phyloP scores from a whole-genome alignment of 1,140 invertebrate genomes.

The Ostrea edulis region DNA sequence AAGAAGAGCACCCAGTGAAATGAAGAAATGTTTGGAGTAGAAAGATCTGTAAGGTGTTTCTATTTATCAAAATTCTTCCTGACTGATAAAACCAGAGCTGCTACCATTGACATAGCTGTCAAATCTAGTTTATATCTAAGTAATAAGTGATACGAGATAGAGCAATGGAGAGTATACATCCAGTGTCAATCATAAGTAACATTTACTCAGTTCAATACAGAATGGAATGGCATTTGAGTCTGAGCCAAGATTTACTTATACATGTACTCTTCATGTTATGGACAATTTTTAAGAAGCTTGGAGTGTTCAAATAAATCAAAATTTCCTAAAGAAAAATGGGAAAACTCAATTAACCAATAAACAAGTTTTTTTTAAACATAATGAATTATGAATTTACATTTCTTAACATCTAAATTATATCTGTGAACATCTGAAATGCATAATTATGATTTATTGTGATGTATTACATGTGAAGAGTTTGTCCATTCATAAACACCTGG shows the following conservation, averaged over 20 bases:
- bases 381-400: not conserved
- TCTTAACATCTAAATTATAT: not conserved
- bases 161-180: not conserved
- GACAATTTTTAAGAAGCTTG: not conserved
- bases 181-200: not conserved
- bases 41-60: slow-evolving; percentile 21
- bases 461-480: not conserved
- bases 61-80: slow-evolving; percentile 7
- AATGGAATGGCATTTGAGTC: not conserved
- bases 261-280: not conserved
- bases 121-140: slow-evolving; percentile 26
- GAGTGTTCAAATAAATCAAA: not conserved
- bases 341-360: not conserved
- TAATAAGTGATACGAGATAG: not conserved
- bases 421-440: not conserved
- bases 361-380: too few relatives aligned
- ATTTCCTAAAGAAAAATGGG: not conserved
- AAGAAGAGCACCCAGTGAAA: not conserved
- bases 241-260: slow-evolving; percentile 1
- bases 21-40: slow-evolving; percentile 11
- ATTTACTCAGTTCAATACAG: not conserved
- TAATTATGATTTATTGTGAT: not conserved
- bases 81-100: slow-evolving; percentile 29
- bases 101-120: not conserved
- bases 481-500: not conserved